These are phyloP conservation scores for Noctua fimbriata DNA, from an alignment of 2,888 invertebrate genomes.

Conservation along the genomic window DNA sequence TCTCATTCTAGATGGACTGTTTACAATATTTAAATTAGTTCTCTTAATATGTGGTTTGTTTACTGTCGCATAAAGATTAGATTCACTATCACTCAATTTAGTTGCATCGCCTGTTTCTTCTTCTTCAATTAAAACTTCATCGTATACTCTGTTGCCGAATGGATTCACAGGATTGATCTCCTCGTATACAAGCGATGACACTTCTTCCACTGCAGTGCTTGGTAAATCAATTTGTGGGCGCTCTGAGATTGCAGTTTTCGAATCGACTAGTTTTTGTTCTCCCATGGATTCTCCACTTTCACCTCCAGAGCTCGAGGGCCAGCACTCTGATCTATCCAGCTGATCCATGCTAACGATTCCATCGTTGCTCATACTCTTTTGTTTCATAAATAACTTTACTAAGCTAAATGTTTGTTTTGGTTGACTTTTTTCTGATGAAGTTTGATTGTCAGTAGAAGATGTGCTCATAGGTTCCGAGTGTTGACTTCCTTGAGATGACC, in stretches of 20 bases:
- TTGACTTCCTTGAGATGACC: conserved; percentile 85
- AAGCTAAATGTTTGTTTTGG: conserved; percentile 94
- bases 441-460: conserved; percentile 88
- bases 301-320: conserved; percentile 93
- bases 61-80: conserved; percentile 86
- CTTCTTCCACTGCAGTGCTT: conserved; percentile 88
- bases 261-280: conserved; percentile 80
- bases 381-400: conserved; percentile 97
- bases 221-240: conserved; percentile 90
- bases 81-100: conserved; percentile 85
- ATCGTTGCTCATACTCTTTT: conserved; percentile 95
- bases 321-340: conserved; percentile 93
- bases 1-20: conserved; percentile 85
- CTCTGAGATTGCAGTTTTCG: conserved; percentile 75
- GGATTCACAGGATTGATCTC: conserved; percentile 81
- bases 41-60: conserved; percentile 86
- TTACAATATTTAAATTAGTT: conserved; percentile 89
- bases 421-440: conserved; percentile 88
- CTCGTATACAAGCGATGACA: conserved; percentile 81
- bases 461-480: conserved; percentile 89
- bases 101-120: conserved; percentile 85
- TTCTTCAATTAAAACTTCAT: conserved; percentile 87
- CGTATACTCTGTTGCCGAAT: conserved; percentile 85
- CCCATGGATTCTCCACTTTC: conserved; percentile 91
- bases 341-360: conserved; percentile 94